phyloP scores from a whole-genome alignment of 2,797 vertebrate genomes.

The Ptychadena robeensis region DNA sequence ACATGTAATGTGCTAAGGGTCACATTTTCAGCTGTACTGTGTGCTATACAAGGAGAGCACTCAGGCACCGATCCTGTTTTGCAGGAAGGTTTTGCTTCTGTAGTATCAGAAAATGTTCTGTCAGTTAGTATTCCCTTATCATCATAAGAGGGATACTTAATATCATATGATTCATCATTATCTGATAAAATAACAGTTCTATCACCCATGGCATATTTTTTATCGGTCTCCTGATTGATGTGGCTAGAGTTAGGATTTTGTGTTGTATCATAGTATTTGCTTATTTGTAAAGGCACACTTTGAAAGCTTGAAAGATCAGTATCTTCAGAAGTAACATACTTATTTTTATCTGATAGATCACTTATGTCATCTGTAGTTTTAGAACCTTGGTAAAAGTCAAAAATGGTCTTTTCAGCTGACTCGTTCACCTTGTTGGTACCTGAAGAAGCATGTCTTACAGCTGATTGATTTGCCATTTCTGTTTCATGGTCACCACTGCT shows the following conservation, averaged over 20 bases:
- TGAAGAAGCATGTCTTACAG: not conserved
- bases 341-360: not conserved
- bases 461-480: constrained; percentile 11
- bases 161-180: constrained; percentile 58
- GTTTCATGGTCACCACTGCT: not conserved
- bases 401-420: constrained; percentile 7
- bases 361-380: not conserved
- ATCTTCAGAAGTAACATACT: constrained; percentile 35
- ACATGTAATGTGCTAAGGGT: constrained; percentile 72
- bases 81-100: constrained; percentile 70
- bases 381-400: not conserved
- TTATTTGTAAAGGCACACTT: not conserved
- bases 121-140: constrained; percentile 62
- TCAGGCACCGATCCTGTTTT: constrained; percentile 69
- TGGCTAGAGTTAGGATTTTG: constrained; percentile 51
- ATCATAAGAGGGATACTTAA: constrained; percentile 58
- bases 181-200: constrained; percentile 52
- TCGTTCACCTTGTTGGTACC: constrained; percentile 6
- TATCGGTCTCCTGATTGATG: constrained; percentile 52
- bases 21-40: constrained; percentile 67
- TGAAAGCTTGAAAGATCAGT: not conserved
- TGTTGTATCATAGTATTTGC: constrained; percentile 48
- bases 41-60: constrained; percentile 69
- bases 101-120: constrained; percentile 61
- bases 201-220: constrained; percentile 56